These are phyloP conservation scores for Odontamblyopus lacepedii DNA, from an alignment of 2,797 vertebrate genomes.

Conservation along the genomic window DNA sequence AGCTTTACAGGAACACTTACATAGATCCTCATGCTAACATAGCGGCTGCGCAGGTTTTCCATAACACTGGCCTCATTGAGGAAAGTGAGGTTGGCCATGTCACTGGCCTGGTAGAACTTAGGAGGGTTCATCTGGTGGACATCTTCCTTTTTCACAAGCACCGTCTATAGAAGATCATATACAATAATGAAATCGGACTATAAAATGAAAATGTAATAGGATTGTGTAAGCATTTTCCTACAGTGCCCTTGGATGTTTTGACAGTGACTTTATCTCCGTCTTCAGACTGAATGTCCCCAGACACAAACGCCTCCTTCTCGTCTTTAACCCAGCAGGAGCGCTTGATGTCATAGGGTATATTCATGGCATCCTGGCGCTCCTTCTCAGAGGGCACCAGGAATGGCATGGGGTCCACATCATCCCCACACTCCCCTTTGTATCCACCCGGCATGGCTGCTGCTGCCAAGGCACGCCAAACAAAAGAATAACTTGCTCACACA, in stretches of 20 bases:
- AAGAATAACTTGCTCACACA: conserved; percentile 22
- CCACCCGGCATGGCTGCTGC: conserved; percentile 56
- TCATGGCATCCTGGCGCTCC: conserved; percentile 68
- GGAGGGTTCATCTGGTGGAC: conserved; percentile 74
- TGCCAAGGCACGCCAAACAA: conserved; percentile 31
- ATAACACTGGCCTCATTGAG: conserved; percentile 71
- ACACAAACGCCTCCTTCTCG: conserved; percentile 66
- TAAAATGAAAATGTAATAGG: not conserved
- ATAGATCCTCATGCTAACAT: conserved; percentile 67
- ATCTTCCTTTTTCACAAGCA: conserved; percentile 65
- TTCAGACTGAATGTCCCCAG: conserved; percentile 73
- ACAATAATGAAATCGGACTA: not conserved
- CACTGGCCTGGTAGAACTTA: conserved; percentile 70
- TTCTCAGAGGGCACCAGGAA: conserved; percentile 67
- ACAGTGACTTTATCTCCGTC: conserved; percentile 70
- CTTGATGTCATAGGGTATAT: conserved; percentile 73
- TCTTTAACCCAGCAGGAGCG: conserved; percentile 75
- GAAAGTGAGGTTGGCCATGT: conserved; percentile 74
- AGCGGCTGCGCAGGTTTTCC: conserved; percentile 67
- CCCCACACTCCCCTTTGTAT: conserved; percentile 69
- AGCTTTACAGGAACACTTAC: conserved; percentile 37
- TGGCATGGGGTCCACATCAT: conserved; percentile 69
- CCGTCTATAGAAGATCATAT: conserved; percentile 45
- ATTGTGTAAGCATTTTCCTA: conserved; percentile 34
- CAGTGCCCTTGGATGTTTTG: conserved; percentile 67